phyloP scores from a whole-genome alignment of 2,797 vertebrate genomes.

The Phaenicophaeus curvirostris region DNA sequence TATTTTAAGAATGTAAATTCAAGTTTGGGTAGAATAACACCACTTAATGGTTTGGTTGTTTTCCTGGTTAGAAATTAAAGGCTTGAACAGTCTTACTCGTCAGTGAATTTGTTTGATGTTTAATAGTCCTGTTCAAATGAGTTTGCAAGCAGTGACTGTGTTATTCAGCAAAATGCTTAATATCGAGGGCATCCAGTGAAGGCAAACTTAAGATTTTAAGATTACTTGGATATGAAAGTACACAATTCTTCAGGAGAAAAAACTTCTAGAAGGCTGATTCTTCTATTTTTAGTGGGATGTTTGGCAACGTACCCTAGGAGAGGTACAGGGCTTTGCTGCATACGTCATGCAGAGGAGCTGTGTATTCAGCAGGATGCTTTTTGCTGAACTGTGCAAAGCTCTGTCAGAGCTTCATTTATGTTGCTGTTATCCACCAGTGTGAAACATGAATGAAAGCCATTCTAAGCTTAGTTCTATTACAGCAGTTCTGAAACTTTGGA shows the following conservation, averaged over 20 bases:
- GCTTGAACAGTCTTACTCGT: background rate
- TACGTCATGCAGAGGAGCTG: background rate
- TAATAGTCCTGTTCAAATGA: background rate
- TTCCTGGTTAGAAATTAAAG: background rate
- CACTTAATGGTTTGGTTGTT: background rate
- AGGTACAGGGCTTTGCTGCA: background rate
- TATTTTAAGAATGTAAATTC: background rate
- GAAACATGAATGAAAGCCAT: background rate
- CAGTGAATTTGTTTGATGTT: background rate
- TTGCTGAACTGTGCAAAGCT: background rate
- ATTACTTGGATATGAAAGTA: background rate
- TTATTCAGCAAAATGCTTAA: background rate
- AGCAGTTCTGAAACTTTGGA: background rate
- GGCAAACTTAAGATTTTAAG: background rate
- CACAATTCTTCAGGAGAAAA: background rate
- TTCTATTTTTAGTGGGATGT: background rate
- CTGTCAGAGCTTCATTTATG: background rate
- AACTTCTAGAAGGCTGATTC: background rate
- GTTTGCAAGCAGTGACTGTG: background rate
- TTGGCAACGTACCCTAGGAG: background rate
- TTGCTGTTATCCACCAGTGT: background rate
- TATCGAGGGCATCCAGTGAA: background rate
- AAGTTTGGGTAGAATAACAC: background rate
- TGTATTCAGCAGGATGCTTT: background rate
- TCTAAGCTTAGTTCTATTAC: background rate